Base-by-base conservation (phyloP, 2,797 vertebrate species). In the Anomalospiza imberbis region DNA sequence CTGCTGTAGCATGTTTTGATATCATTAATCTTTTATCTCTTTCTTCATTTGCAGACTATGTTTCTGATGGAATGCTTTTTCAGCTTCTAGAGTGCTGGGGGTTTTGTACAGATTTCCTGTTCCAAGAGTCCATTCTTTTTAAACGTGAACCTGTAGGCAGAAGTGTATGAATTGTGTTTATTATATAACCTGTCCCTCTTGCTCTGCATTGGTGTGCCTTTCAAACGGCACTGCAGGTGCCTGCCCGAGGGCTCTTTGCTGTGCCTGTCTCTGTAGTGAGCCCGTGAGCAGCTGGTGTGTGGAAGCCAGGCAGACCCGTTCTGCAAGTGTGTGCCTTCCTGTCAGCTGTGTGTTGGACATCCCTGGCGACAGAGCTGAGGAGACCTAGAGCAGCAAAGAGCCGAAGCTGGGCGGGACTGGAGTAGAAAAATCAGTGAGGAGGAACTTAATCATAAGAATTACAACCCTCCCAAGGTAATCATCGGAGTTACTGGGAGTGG, bases 221-320 rank as follows among this genome's bases (percentile, higher is more conserved):
- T 65, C 61, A 29, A n/a, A 45, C 42, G 26, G 40, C 6, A 1
- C 48, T 57, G 19, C 57, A 53, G n/a, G 51, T 70, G 58, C 22
- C 62, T 31, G 13, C 70, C 79, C 0, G 1, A 42, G 87, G 60
- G 67, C 70, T 84, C 66, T 88, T 44, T 66, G 51, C 70, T 32
- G 85, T 85, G 75, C 55, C 54, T 44, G 45, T 61, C 19, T 21
- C 55, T 78, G 58, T 11, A 72, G 50, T 19, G 54, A 19, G 58
- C 3, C 12, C 32, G 9, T 10, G 75, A 86, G 77, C 86, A 89
- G 61, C 45, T 44, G 75, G 38, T 75, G 79, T 2, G 2, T 42
- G 65, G 72, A 54, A 95, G 80, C 61, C 81, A 65, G 96, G 89
- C 91, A 79, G 93, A 96, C 95, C 44, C 7, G 84, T 94, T 94